Base-by-base conservation (phyloP, 92 coral and sea anemone genomes). In the Phenganax subtilis region DNA sequence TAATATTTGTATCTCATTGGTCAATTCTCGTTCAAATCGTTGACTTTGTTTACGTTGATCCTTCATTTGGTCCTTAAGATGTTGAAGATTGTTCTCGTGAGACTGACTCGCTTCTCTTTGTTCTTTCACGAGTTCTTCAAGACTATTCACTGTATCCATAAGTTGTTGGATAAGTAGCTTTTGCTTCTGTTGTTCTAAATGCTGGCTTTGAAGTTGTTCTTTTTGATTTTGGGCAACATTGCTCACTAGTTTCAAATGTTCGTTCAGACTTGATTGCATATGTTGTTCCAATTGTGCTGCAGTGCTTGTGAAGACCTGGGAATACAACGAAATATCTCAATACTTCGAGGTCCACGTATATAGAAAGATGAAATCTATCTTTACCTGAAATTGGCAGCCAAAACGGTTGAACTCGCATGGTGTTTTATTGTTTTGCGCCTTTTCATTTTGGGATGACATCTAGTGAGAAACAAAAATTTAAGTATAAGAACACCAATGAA, bases 131-230 rank as follows among this genome's bases (percentile, higher is more conserved):
- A 91, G 65, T 8, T 84, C 84, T 51, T 90, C 89, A 28, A 93
- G 85, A 75, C 92, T 90, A 75, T 81, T 81, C 20, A 91, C 90
- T 17, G 97, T 90, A 51, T 87, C 98, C 75, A 87, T 92, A 57
- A 93, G 90, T 57, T 90, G 97, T 27, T 82, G 85, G 51, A 93
- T 89, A n/a, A 86, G 91, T 51, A 87, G 87, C 47, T 88, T 90
- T 57, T 93, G 98, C 30, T 92, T 91, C 16, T 89, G 72, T 54
- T 91, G 68, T 9, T 89, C 86, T 53, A 89, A 88, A 55, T 88
- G 81, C 80, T 90, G 93, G 73, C 88, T 77, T 65, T 92, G 91
- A 74, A 93, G 84, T 78, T 93, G 92, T 8, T 88, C 83, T 54
- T 64, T 72, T 85, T 86, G 28, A 86, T 83, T 71, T 90, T 63